Evolutionary conservation across 1,140 invertebrate genomes (phyloP).

Genomic region (Zaprionus gabonicus): DNA sequence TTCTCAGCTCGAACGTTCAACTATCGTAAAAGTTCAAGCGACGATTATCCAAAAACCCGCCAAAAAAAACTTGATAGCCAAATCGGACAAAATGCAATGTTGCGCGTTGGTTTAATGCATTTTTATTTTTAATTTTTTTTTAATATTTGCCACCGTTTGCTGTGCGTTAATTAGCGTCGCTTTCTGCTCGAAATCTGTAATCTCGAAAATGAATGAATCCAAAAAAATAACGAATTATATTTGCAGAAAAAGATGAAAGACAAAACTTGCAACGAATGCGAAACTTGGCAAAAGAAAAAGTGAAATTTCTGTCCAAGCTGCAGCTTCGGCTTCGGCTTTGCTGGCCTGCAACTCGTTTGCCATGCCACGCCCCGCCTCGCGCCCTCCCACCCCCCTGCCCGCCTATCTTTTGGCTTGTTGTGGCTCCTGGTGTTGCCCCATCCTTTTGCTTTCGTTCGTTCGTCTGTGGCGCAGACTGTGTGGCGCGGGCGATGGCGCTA

Average conservation of each 20-base stretch:
- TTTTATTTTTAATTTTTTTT: conserved; percentile 1
- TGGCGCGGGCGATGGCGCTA: conserved; percentile 54
- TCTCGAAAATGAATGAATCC: conserved; percentile 16
- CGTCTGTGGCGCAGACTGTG: conserved; percentile 42
- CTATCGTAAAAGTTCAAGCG: neutral
- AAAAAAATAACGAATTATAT: conserved; percentile 18
- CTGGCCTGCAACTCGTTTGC: conserved; percentile 33
- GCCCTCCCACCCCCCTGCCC: neutral
- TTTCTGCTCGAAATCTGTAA: conserved; percentile 40
- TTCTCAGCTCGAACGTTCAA: conserved; percentile 10
- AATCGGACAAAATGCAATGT: neutral
- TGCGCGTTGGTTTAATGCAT: conserved; percentile 25
- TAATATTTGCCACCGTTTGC: neutral
- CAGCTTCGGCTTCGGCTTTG: neutral
- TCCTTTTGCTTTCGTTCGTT: conserved; percentile 72
- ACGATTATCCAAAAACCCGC: neutral
- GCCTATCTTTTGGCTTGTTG: too few species aligned
- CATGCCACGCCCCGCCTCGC: neutral
- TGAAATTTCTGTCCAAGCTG: conserved; percentile 59
- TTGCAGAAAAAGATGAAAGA: conserved; percentile 35
- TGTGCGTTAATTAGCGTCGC: conserved; percentile 67
- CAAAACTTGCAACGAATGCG: conserved; percentile 14
- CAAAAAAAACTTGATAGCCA: neutral
- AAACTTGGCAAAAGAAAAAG: conserved; percentile 61
- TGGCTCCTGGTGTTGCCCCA: conserved; percentile 21